Base-by-base conservation (phyloP, 2,888 invertebrate genomes). In the Acanthosoma haemorrhoidale region DNA sequence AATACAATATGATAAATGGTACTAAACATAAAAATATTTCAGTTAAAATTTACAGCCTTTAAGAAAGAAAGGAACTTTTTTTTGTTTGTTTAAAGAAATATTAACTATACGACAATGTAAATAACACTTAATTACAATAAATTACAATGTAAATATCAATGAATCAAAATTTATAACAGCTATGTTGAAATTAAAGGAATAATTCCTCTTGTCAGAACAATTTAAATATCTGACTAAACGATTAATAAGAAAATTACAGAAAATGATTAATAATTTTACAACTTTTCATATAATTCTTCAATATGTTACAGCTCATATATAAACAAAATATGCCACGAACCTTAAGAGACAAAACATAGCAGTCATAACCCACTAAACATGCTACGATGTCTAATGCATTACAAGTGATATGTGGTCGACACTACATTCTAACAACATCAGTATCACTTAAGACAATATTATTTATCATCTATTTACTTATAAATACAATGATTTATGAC, bases 31-130 rank as follows among this genome's bases (percentile, higher is more conserved):
- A 21, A 39, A 41, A 29, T 9, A 64, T 64, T 39, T 39, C 38
- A 64, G 25, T 41, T 39, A 64, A 64, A 64, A 64, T 64, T 64
- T 64, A 64, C 64, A 64, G 64, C 64, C 64, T 64, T 29, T 29
- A 31, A 11, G 39, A 38, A 38, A 39, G 38, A 41, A 25, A 64
- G 39, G 64, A 38, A 64, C 38, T 38, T 64, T 41, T 39, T 31
- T 25, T 25, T 21, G n/a, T n/a, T n/a, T n/a, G n/a, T n/a, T n/a
- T n/a, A n/a, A n/a, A 51, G 25, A 51, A 2, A 51, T 51, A 51
- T 25, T 25, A 25, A 25, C 51, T 51, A 51, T 25, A 51, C 25
- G 51, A 51, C 51, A 25, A 51, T 51, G 51, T 25, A 51, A 51
- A 51, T 25, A 51, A 51, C 51, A 3, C 29, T 51, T 51, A 51